Conservation (phyloP, 1,140 invertebrate genomes). For the Procambarus virginalis region DNA sequence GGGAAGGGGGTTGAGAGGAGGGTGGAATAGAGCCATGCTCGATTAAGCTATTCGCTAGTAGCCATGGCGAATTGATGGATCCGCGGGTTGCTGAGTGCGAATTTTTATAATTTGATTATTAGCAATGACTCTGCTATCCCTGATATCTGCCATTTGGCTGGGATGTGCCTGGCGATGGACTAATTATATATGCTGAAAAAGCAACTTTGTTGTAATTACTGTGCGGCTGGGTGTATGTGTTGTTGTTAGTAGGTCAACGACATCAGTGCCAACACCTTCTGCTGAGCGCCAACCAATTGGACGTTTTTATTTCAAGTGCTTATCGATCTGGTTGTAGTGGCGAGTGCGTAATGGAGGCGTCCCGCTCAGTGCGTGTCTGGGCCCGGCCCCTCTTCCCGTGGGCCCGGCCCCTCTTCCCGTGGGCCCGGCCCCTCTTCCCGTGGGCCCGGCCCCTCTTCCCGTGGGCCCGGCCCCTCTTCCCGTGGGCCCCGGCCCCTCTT, state of each 20-base stretch:
- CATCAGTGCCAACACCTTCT: not conserved
- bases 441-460: not conserved
- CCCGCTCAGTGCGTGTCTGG: not conserved
- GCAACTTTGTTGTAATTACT: not conserved
- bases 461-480: not conserved
- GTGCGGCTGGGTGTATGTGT: not conserved
- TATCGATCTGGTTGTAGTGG: constrained; percentile 47
- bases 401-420: not conserved
- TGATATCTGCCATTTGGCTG: not conserved
- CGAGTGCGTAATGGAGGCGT: not conserved
- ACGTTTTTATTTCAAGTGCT: constrained; percentile 56
- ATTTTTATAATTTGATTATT: not conserved
- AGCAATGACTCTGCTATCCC: not conserved
- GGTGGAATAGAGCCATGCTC: constrained; percentile 48
- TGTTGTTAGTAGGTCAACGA: not conserved
- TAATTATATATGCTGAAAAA: not conserved
- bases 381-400: not conserved
- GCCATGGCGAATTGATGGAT: constrained; percentile 53
- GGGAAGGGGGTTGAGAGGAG: not conserved
- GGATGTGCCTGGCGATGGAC: not conserved
- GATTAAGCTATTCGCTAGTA: constrained; percentile 55
- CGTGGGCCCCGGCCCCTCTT: too few relatives aligned
- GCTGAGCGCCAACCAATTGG: constrained; percentile 37
- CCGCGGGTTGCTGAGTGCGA: constrained; percentile 40
- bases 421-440: not conserved